Base-by-base conservation (phyloP, 2,797 vertebrate species). In the Telmatherina bonti region DNA sequence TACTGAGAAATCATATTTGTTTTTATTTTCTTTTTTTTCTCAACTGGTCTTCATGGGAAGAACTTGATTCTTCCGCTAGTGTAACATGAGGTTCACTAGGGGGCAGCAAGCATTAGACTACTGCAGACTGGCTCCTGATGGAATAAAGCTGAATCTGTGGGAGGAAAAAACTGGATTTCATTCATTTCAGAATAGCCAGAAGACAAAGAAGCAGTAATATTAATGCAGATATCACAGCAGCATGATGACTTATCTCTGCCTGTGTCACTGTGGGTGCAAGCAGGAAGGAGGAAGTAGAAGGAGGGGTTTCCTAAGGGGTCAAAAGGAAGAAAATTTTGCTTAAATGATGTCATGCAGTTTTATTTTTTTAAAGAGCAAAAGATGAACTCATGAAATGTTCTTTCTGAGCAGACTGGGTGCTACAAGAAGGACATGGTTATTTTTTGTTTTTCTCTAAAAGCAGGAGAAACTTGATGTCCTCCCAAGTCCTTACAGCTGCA, bases 61-160 rank as follows among this genome's bases (percentile, higher is more conserved):
- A 5, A 33, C 9, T 33, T 5, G 33, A 33, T 5, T 33, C 33
- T 33, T 31, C n/a, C 70, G 74, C 56, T 74, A 36, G 63, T 76
- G 74, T 69, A 53, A 41, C 35, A 56, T 30, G 36, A 76, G 70
- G 27, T 86, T 90, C 94, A 93, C 93, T 92, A 95, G 93, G 81
- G 90, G 94, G 94, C 93, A 94, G 93, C 91, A 94, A 67, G 87
- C 58, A 79, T 81, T 84, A 87, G 72, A 85, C 68, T 52, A 72
- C 68, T 29, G 60, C 31, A 41, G 22, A 18, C 41, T 35, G 36
- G 24, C 38, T 55, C 9, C 12, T 56, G 16, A 27, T 59, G 31
- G 58, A 58, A 12, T 2, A 4, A 29, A 59, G 15, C 12, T 12
- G 18, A 51, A 3, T 24, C 15, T 1, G 26, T 18, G 61, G 58